Evolutionary conservation across 2,113 vertebrate species (phyloP).

Genomic region (Excalfactoria chinensis): DNA sequence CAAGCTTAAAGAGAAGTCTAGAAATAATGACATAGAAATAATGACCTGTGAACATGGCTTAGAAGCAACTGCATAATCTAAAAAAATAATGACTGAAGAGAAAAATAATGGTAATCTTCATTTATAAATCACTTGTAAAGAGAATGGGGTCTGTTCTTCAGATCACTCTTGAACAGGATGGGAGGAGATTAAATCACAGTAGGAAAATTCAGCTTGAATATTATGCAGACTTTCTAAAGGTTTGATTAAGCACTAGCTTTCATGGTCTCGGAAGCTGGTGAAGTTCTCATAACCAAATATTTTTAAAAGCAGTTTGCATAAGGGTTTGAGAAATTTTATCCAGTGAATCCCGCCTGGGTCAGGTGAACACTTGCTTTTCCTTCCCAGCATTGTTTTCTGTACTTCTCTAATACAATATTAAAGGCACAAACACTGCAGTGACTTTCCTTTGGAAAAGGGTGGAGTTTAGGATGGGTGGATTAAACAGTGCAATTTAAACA

Average conservation of each 20-base stretch:
- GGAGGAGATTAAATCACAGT: neutral
- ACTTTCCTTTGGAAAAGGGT: neutral
- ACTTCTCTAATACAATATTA: neutral
- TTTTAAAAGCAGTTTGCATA: neutral
- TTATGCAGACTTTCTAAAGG: neutral
- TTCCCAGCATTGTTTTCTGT: neutral
- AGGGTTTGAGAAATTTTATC: accelerated
- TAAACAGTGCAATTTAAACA: neutral
- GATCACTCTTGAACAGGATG: neutral
- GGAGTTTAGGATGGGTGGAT: neutral
- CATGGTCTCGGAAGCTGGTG: neutral
- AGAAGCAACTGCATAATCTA: neutral
- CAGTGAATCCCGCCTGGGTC: neutral
- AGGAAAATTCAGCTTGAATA: neutral
- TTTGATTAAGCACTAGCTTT: neutral
- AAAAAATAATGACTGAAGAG: neutral
- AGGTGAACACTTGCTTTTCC: neutral
- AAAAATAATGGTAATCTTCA: neutral
- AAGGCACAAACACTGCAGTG: neutral
- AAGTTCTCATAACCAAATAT: neutral
- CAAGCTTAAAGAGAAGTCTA: neutral
- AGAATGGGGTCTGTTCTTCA: neutral
- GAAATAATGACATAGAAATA: constrained; percentile 20
- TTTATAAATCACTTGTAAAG: neutral
- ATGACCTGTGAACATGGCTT: neutral